phyloP scores from a whole-genome alignment of 2,888 invertebrate species.

The Caenorhabditis parvicauda region DNA sequence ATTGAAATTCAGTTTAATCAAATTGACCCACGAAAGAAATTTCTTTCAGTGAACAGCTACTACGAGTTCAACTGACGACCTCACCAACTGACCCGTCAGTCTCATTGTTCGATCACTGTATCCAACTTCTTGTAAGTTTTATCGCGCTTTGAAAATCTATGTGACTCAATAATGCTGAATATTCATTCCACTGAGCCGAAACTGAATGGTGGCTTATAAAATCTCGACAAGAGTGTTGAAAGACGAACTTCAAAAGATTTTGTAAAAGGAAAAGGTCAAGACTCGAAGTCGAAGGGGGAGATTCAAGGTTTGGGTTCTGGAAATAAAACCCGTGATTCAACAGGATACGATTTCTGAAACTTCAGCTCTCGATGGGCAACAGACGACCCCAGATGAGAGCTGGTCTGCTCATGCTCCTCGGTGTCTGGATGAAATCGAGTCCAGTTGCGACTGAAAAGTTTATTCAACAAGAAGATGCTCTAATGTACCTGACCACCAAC shows the following conservation, averaged over 20 bases:
- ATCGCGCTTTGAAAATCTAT: too few species aligned
- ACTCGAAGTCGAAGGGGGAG: too few species aligned
- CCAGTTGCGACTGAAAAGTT: conserved; percentile 80
- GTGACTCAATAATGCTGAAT: too few species aligned
- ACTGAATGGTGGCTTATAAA: too few species aligned
- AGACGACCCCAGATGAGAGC: conserved; percentile 74
- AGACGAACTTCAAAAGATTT: too few species aligned
- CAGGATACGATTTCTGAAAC: neutral
- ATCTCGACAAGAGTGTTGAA: too few species aligned
- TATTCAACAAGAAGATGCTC: conserved; percentile 66
- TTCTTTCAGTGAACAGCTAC: conserved; percentile 77
- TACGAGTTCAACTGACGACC: conserved; percentile 85
- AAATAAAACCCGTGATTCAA: too few species aligned
- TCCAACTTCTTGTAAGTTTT: conserved; percentile 25
- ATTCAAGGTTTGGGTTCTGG: too few species aligned
- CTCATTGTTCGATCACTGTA: conserved; percentile 84
- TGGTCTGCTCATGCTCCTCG: conserved; percentile 84
- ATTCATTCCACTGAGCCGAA: too few species aligned
- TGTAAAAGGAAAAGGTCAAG: too few species aligned
- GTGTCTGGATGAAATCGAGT: conserved; percentile 84
- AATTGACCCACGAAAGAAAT: neutral
- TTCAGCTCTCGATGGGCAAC: conserved; percentile 36
- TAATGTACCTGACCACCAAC: conserved; percentile 55
- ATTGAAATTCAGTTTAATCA: too few species aligned
- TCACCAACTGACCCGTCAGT: conserved; percentile 75